These are phyloP conservation scores for Stictocephala bisonia DNA, from an alignment of 2,888 invertebrate genomes.

Conservation along the genomic window DNA sequence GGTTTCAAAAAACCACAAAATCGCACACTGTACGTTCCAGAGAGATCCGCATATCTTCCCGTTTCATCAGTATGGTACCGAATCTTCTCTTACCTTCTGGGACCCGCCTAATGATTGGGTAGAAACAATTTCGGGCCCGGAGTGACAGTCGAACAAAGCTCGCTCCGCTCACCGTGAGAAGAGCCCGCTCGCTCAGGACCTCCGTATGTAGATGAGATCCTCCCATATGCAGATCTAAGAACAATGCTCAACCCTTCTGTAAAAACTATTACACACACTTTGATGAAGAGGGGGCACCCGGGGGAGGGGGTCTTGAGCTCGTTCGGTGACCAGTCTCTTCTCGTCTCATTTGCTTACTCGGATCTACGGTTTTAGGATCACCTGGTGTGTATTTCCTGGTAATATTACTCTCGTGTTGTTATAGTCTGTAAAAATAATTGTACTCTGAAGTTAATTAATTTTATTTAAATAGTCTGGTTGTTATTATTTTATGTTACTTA, in stretches of 20 bases:
- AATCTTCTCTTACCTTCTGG: neutral
- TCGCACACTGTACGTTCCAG: neutral
- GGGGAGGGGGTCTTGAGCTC: slow-evolving; percentile 18
- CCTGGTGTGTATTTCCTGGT: too few relatives aligned
- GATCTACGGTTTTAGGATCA: neutral
- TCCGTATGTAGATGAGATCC: slow-evolving; percentile 28
- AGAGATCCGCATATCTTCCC: too few relatives aligned
- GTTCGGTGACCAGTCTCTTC: slow-evolving; percentile 9
- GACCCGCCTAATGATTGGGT: slow-evolving; percentile 23
- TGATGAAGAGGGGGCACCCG: slow-evolving; percentile 32
- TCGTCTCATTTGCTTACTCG: neutral
- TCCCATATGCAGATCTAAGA: slow-evolving; percentile 43
- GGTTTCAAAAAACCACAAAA: neutral
- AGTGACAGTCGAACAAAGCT: neutral
- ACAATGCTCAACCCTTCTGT: slow-evolving; percentile 44
- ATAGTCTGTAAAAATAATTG: too few relatives aligned
- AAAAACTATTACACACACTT: slow-evolving; percentile 44
- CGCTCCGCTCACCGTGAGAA: slow-evolving; percentile 14
- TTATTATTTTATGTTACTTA: too few relatives aligned
- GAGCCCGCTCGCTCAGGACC: too few relatives aligned
- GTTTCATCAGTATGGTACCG: too few relatives aligned
- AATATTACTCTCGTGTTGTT: too few relatives aligned
- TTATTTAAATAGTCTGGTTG: too few relatives aligned
- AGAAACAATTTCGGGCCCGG: slow-evolving; percentile 29
- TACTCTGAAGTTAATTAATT: too few relatives aligned